Base-by-base conservation (phyloP, 1,140 invertebrate species). In the Hycleus phaleratus region DNA sequence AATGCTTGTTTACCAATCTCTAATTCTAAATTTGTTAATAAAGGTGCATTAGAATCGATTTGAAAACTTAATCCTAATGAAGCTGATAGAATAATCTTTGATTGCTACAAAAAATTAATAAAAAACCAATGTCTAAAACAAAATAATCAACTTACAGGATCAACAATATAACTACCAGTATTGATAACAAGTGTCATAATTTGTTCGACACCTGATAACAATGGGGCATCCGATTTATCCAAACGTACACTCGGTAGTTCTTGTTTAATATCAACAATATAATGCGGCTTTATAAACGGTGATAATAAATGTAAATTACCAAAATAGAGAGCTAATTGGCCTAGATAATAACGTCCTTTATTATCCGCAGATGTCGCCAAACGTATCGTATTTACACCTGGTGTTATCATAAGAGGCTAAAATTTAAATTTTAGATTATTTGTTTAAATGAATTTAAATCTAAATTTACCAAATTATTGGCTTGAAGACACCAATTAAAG, bases 301-400 rank as follows among this genome's bases (percentile, higher is more conserved):
- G 81, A 80, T 40, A 79, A 59, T 49, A 80, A 75, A 24, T 79
- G 75, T 3, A 81, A 63, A 59, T 78, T 71, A 53, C 82, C 80
- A 10, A 85, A 68, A 9, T 83, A 56, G 18, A 86, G 63, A 3
- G 82, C 82, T 32, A 85, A 64, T 61, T 83, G 82, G 8, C 78
- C 80, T 38, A 85, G 69, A 68, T 78, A 81, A 60, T 80, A 85
- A 26, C 76, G 74, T 4, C 82, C 83, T 38, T 81, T 78, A 61
- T 78, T 74, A n/a, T 73, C 75, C 0, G 79, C 81, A 67, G 81
- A 75, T 59, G 79, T 82, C 38, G 76, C 81, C 10, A 93, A 71
- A 46, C 75, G 74, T 32, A 92, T 74, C 2, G 79, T 73, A 72
- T 93, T 94, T 6, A 76, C 51, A n/a, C 91, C 91, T 0, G 91